phyloP scores from a whole-genome alignment of 1,140 invertebrate genomes.

The Drosophila kanapiae region DNA sequence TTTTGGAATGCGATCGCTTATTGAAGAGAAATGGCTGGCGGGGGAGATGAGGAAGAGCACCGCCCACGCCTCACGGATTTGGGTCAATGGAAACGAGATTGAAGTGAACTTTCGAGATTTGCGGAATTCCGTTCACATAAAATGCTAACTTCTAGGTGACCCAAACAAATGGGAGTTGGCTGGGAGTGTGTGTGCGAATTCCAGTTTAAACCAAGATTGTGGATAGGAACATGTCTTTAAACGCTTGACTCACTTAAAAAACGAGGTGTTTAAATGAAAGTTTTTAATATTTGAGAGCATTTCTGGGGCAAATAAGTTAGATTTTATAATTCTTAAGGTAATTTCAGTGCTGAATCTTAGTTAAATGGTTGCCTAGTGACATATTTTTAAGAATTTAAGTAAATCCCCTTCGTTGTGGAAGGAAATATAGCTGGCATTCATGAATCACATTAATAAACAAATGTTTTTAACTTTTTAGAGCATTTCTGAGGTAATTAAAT shows the following conservation, averaged over 20 bases:
- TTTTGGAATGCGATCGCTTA: constrained; percentile 45
- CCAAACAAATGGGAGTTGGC: not conserved
- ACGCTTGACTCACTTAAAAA: not conserved
- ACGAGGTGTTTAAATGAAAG: no score
- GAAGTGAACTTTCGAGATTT: constrained; percentile 20
- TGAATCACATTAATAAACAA: no score
- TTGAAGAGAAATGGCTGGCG: constrained; percentile 13
- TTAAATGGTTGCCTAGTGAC: no score
- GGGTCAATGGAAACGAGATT: constrained; percentile 38
- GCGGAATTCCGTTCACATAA: constrained; percentile 29
- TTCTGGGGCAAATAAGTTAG: no score
- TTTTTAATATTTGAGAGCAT: no score
- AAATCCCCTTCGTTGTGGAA: no score
- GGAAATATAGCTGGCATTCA: no score
- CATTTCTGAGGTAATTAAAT: no score
- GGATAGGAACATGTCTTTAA: not conserved
- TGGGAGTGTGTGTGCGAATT: constrained; percentile 13
- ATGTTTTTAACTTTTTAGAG: no score
- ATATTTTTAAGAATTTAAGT: no score
- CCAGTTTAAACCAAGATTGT: not conserved
- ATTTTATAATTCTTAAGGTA: no score
- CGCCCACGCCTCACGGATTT: constrained; percentile 30
- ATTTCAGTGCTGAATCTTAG: no score
- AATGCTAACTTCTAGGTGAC: constrained; percentile 21
- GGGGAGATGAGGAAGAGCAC: constrained; percentile 7